Base-by-base conservation (phyloP, 2,113 vertebrate genomes). In the Engraulis encrasicolus region DNA sequence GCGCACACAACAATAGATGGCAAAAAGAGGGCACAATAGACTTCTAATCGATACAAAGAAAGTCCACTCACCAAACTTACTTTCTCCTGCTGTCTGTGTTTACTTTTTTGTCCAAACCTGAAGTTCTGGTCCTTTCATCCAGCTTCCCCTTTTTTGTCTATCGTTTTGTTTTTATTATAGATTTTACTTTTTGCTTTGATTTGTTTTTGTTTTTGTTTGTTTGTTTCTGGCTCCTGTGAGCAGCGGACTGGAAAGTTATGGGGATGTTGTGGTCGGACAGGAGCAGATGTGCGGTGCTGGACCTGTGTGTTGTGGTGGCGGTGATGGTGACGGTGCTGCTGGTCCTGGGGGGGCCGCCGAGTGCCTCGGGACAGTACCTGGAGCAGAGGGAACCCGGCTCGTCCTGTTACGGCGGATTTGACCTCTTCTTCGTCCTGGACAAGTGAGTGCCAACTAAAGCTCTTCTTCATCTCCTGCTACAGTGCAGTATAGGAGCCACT, bases 321-420 rank as follows among this genome's bases (percentile, higher is more conserved):
- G 82, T 93, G 48, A 86, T 93, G 86, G 89, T n/a, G n/a, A n/a
- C n/a, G n/a, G n/a, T n/a, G n/a, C n/a, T n/a, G n/a, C n/a, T n/a
- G n/a, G n/a, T n/a, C n/a, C n/a, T n/a, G n/a, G n/a, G n/a, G n/a
- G n/a, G n/a, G n/a, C n/a, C 87, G 82, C 80, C 82, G 14, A 77
- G 86, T 50, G 50, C 83, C 6, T 80, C 89, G 0, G 93, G 88
- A 84, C 92, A 94, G 82, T 91, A 92, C 77, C 92, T 95, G 80
- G 94, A 95, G 0, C 93, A 93, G 14, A 89, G 88, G 84, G 91
- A 90, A 49, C 89, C 91, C 0, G 95, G 96, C 85, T 95, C 96
- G 20, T 97, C 98, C 85, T 99, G 98, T 95, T 99, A 98, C 0
- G 98, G 98, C 23, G 97, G 97, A 84, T 99, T 99, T 90, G 98